These are phyloP conservation scores for Cephus rjabovi DNA, from an alignment of 2,888 invertebrate genomes.

Conservation along the genomic window DNA sequence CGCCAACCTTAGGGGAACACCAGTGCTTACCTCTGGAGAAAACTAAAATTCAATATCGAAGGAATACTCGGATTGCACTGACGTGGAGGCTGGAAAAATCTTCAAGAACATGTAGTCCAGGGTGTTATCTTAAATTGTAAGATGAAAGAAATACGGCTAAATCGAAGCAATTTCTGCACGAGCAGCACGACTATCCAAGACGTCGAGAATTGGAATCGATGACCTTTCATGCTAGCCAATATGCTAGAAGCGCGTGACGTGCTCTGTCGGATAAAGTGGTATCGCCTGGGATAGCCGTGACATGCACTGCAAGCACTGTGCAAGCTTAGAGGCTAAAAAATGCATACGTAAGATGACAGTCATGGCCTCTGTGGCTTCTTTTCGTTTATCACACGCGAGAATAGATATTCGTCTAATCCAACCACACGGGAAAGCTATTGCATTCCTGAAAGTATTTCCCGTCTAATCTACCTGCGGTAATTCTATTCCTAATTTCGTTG, in stretches of 20 bases:
- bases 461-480: not conserved
- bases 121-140: not conserved
- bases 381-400: not conserved
- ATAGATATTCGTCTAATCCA: not conserved
- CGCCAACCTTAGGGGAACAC: not conserved
- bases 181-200: not conserved
- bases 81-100: not conserved
- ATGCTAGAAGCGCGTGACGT: not conserved
- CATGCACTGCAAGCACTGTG: not conserved
- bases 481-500: not conserved
- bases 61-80: not conserved
- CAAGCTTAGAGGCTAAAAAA: not conserved
- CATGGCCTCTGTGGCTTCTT: not conserved
- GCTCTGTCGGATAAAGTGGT: constrained; percentile 7
- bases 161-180: not conserved
- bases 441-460: not conserved
- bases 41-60: not conserved
- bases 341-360: not conserved
- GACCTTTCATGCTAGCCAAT: constrained; percentile 4
- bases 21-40: not conserved
- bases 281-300: not conserved
- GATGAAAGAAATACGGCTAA: not conserved
- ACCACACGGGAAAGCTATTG: not conserved
- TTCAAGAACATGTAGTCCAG: not conserved
- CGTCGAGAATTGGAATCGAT: constrained; percentile 4